Conservation (phyloP, 1,140 invertebrate genomes). For the Potamilus streckersoni region DNA sequence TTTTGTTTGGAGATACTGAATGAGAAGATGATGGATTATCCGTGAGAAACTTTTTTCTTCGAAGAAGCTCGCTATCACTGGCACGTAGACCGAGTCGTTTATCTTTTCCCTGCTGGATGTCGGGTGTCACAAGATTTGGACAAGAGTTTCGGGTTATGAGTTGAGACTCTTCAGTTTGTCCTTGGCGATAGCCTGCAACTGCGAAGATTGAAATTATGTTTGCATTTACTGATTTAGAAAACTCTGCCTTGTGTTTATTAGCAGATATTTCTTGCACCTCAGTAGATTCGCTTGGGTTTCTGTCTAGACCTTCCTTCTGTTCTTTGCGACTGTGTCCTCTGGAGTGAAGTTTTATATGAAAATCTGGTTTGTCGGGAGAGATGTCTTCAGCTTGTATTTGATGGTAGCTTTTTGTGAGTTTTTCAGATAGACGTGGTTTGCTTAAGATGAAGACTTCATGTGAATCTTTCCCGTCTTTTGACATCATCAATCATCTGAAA, state of each 20-base stretch:
- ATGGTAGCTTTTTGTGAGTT: conserved; percentile 21
- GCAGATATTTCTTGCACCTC: conserved; percentile 9
- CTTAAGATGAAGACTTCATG: conserved; percentile 6
- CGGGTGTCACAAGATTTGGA: conserved; percentile 14
- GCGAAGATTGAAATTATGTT: conserved; percentile 23
- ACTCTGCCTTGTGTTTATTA: conserved; percentile 15
- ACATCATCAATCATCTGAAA: conserved; percentile 35
- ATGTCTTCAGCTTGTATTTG: not conserved
- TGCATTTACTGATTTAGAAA: conserved; percentile 13
- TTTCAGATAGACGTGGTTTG: conserved; percentile 16
- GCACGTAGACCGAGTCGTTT: conserved; percentile 4
- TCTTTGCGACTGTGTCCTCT: conserved; percentile 10
- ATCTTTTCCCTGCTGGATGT: not conserved
- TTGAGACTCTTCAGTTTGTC: conserved; percentile 11
- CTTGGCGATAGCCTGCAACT: conserved; percentile 12
- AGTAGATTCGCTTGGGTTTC: conserved; percentile 4
- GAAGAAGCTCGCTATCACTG: conserved; percentile 6
- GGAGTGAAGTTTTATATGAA: conserved; percentile 4
- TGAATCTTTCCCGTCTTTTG: conserved; percentile 21
- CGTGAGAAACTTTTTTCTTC: conserved; percentile 1
- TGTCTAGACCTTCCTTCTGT: conserved; percentile 3
- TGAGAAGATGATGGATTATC: not conserved
- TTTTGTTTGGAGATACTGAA: not conserved
- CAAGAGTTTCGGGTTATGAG: conserved; percentile 18
- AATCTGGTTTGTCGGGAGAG: not conserved